Percentiles rank a stretch among this genome's conserved stretches.
phyloP scores from a whole-genome alignment of 2,113 vertebrate species.

The Bubo bubo region DNA sequence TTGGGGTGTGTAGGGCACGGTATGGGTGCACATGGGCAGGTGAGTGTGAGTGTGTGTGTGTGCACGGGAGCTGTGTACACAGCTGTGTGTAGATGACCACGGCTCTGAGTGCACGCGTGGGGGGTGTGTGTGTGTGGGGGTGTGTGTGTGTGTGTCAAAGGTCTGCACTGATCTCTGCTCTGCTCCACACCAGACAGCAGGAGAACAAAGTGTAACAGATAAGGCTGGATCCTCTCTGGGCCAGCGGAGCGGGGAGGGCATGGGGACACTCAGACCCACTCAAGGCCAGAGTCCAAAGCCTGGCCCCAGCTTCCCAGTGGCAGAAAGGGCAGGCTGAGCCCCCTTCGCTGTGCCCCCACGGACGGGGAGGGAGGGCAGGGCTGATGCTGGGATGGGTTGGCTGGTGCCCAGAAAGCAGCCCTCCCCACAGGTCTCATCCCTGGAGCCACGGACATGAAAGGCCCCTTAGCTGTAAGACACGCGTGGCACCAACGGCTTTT shows the following conservation, averaged over 20 bases:
- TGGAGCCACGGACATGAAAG: accelerated
- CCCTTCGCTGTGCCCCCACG: accelerated
- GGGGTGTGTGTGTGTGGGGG: too few relatives aligned
- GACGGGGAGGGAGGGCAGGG: background rate
- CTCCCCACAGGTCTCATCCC: background rate
- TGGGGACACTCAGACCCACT: background rate
- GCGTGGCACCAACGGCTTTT: background rate
- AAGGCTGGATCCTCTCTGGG: slow-evolving; percentile 20
- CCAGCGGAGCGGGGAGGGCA: background rate
- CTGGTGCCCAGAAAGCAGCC: background rate
- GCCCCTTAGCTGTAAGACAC: background rate
- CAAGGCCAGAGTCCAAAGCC: slow-evolving; percentile 63
- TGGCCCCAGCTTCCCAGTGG: background rate
- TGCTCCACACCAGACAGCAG: slow-evolving; percentile 55
- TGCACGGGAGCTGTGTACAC: background rate
- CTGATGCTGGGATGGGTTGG: background rate
- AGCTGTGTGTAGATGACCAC: background rate
- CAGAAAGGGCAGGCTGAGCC: background rate
- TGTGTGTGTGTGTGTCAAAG: slow-evolving; percentile 27
- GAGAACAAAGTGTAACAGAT: slow-evolving; percentile 71
- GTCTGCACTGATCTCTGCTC: slow-evolving; percentile 58
- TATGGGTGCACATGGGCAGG: background rate
- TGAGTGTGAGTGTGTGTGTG: background rate
- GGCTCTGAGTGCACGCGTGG: background rate
- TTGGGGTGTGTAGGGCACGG: accelerated